Conservation (phyloP, 2,113 vertebrate genomes). For the Dermatemys mawii region DNA sequence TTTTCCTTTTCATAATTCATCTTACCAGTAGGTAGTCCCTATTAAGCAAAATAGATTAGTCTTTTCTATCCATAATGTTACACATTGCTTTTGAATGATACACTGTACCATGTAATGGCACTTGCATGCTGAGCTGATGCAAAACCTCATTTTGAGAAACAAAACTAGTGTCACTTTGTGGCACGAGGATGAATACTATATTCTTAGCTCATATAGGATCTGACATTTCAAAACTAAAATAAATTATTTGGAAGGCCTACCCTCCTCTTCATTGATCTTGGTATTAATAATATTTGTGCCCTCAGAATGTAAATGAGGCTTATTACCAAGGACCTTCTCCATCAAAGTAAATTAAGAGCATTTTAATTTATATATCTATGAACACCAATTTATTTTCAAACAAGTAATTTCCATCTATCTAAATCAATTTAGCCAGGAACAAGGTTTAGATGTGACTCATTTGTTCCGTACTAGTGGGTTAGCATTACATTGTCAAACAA, state of each 20-base stretch:
- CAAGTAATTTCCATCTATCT: slow-evolving; percentile 65
- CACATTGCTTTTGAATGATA: slow-evolving; percentile 49
- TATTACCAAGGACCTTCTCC: neutral
- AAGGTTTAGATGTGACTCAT: slow-evolving; percentile 65
- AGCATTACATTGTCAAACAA: slow-evolving; percentile 41
- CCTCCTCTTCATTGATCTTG: slow-evolving; percentile 49
- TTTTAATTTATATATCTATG: slow-evolving; percentile 67
- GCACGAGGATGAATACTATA: slow-evolving; percentile 25
- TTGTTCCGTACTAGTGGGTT: slow-evolving; percentile 60
- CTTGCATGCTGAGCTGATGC: slow-evolving; percentile 34
- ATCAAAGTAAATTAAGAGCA: slow-evolving; percentile 70
- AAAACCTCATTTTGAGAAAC: slow-evolving; percentile 66
- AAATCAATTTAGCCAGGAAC: slow-evolving; percentile 67
- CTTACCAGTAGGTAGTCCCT: slow-evolving; percentile 33
- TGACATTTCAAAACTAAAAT: slow-evolving; percentile 67
- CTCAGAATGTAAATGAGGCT: slow-evolving; percentile 61
- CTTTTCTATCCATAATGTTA: slow-evolving; percentile 40
- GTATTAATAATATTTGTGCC: slow-evolving; percentile 59
- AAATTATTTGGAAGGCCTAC: slow-evolving; percentile 60
- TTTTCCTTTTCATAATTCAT: slow-evolving; percentile 24
- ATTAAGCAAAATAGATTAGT: slow-evolving; percentile 12
- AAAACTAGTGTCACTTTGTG: slow-evolving; percentile 58
- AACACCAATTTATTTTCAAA: slow-evolving; percentile 75
- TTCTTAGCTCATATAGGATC: slow-evolving; percentile 49
- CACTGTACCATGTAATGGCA: slow-evolving; percentile 27